These are phyloP conservation scores for Aphelenchoides besseyi DNA, from an alignment of 1,140 invertebrate genomes.

Conservation along the genomic window DNA sequence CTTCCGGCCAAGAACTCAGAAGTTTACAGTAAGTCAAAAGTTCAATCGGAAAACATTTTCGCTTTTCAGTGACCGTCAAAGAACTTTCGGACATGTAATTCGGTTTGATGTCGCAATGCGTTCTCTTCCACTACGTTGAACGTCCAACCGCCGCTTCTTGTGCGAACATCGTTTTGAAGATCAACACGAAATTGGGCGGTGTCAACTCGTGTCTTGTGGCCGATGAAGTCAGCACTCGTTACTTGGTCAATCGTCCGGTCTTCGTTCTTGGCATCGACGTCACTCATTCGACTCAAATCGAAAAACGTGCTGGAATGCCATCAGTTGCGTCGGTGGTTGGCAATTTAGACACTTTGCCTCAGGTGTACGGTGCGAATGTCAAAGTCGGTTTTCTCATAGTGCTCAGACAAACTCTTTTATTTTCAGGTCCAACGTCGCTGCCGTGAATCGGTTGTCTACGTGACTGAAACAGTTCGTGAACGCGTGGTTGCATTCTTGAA, in stretches of 20 bases:
- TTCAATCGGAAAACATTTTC: neutral
- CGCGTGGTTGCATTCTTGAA: constrained; percentile 68
- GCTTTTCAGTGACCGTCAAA: constrained; percentile 68
- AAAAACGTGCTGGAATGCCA: constrained; percentile 70
- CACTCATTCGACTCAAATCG: constrained; percentile 52
- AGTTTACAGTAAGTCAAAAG: constrained; percentile 54
- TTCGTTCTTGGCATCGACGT: constrained; percentile 79
- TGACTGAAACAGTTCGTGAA: constrained; percentile 71
- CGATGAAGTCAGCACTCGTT: constrained; percentile 29
- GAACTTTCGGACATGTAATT: constrained; percentile 73
- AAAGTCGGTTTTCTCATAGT: constrained; percentile 22
- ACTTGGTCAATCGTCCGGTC: constrained; percentile 60
- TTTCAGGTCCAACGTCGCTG: constrained; percentile 47
- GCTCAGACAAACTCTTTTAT: neutral
- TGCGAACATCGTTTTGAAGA: constrained; percentile 78
- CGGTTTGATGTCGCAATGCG: constrained; percentile 78
- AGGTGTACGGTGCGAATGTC: constrained; percentile 48
- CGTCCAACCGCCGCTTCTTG: constrained; percentile 64
- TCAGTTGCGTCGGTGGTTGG: constrained; percentile 76
- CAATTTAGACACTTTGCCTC: constrained; percentile 47
- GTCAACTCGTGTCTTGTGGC: constrained; percentile 71
- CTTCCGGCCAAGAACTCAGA: constrained; percentile 48
- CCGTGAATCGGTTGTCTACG: constrained; percentile 74
- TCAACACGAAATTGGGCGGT: constrained; percentile 80
- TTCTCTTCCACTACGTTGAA: constrained; percentile 69